Conservation (phyloP, 1,140 invertebrate species). For the Orchestia grillus region DNA sequence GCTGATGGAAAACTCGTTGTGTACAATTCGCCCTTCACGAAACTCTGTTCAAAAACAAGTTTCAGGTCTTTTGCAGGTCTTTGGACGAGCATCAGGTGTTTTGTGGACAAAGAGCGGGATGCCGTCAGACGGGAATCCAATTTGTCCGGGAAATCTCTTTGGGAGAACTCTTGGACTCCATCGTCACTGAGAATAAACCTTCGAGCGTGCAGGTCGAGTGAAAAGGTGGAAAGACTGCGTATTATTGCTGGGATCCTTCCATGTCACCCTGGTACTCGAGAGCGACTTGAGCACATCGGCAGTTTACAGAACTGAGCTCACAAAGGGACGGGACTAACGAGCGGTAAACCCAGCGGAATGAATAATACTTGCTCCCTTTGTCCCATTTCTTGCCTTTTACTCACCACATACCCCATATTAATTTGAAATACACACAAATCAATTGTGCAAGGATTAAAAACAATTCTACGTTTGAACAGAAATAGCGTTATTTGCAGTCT, state of each 20-base stretch:
- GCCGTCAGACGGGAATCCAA: not conserved
- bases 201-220: not conserved
- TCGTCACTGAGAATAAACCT: not conserved
- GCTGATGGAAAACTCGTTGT: not conserved
- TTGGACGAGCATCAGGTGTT: not conserved
- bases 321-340: not conserved
- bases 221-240: not conserved
- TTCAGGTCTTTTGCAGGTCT: not conserved
- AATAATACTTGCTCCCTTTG: not conserved
- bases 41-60: not conserved
- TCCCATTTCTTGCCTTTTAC: not conserved
- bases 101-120: conserved; percentile 6
- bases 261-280: not conserved
- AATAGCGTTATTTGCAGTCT: too few relatives aligned
- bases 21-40: not conserved
- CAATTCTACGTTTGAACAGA: too few relatives aligned
- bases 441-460: not conserved
- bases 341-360: not conserved
- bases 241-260: not conserved
- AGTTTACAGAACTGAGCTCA: not conserved
- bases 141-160: not conserved
- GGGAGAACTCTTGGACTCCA: not conserved
- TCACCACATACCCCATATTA: not conserved
- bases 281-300: not conserved
- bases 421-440: not conserved